Evolutionary conservation across 2,113 vertebrate species (phyloP).

Genomic region (Odobenus rosmarus): DNA sequence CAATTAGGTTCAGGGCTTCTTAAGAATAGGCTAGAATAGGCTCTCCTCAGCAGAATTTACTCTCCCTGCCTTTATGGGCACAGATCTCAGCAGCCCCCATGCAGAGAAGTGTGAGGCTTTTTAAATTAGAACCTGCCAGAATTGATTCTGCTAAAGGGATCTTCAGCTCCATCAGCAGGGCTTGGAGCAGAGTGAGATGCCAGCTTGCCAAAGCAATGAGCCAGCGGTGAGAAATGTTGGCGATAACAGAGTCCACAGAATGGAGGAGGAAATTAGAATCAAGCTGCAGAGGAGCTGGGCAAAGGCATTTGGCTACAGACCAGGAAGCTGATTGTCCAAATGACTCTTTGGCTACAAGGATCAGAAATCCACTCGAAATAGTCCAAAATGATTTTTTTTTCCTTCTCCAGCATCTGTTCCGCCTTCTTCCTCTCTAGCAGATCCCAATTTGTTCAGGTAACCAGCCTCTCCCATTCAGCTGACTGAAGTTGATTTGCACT

Average conservation of each 20-base stretch:
- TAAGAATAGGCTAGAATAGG: conserved; percentile 86
- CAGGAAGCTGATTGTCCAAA: neutral
- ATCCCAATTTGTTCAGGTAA: neutral
- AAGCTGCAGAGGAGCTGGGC: neutral
- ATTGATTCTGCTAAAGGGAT: conserved; percentile 71
- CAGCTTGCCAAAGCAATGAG: neutral
- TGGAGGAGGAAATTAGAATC: neutral
- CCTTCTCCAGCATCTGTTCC: neutral
- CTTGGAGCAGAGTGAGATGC: conserved; percentile 54
- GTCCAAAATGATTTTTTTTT: neutral
- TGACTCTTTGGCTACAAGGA: neutral
- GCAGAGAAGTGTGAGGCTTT: conserved; percentile 51
- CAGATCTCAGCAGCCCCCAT: neutral
- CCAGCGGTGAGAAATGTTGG: neutral
- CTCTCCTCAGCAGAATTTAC: conserved; percentile 75
- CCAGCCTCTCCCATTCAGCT: neutral
- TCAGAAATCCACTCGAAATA: neutral
- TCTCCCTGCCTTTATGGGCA: conserved; percentile 71
- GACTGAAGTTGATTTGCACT: neutral
- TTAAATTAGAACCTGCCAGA: conserved; percentile 79
- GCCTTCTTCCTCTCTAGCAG: neutral
- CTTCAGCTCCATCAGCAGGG: conserved; percentile 61
- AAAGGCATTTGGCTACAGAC: neutral
- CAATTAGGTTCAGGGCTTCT: conserved; percentile 82
- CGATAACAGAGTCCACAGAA: neutral